These are phyloP conservation scores for Scatophagus argus DNA, from an alignment of 2,113 vertebrate genomes.

Conservation along the genomic window DNA sequence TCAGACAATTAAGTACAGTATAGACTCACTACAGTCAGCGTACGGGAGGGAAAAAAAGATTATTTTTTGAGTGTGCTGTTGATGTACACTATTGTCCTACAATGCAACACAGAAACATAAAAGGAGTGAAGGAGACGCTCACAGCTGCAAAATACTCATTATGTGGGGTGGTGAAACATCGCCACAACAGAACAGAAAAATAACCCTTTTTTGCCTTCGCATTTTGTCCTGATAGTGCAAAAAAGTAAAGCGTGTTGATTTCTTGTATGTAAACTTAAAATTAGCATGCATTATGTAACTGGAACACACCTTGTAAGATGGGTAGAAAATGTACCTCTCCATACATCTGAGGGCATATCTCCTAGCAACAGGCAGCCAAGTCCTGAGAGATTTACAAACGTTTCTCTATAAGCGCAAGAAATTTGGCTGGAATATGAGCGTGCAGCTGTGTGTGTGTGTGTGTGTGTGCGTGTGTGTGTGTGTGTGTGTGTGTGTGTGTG, in stretches of 20 bases:
- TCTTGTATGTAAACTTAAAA: not conserved
- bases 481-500: no score
- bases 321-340: not conserved
- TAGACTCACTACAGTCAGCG: not conserved
- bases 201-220: not conserved
- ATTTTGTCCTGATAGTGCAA: not conserved
- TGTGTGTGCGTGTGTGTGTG: no score
- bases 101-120: not conserved
- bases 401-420: not conserved
- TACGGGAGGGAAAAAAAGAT: not conserved
- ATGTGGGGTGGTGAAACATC: not conserved
- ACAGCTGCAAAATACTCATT: not conserved
- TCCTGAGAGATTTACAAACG: not conserved
- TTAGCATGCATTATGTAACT: not conserved
- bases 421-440: not conserved
- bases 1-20: not conserved
- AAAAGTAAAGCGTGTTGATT: not conserved
- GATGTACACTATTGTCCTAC: not conserved
- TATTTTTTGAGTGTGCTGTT: not conserved
- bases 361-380: not conserved
- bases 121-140: not conserved
- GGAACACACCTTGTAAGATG: not conserved
- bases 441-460: not conserved
- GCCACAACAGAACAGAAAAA: not conserved
- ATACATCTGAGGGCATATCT: not conserved